phyloP scores from a whole-genome alignment of 2,113 vertebrate species.

The Brachirus orientalis region DNA sequence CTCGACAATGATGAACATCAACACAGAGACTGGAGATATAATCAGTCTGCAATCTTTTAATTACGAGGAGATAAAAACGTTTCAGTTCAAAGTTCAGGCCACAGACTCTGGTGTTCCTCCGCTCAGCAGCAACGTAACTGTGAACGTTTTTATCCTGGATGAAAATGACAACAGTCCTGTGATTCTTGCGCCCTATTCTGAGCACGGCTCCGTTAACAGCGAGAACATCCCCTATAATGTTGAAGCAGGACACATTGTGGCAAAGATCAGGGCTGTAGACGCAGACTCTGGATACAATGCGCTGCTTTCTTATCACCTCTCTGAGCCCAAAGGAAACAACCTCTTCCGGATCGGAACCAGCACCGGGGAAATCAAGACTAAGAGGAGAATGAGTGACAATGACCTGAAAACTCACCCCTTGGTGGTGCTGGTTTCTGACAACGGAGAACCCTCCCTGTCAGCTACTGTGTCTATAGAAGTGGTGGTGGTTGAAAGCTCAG shows the following conservation, averaged over 20 bases:
- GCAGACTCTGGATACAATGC: constrained; percentile 80
- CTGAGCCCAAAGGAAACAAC: constrained; percentile 76
- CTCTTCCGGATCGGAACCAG: constrained; percentile 82
- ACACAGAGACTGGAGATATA: constrained; percentile 66
- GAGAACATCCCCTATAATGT: constrained; percentile 78
- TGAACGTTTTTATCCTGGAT: constrained; percentile 62
- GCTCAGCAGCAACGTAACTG: constrained; percentile 62
- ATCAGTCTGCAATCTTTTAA: constrained; percentile 64
- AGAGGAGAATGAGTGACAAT: constrained; percentile 68
- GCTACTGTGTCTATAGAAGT: constrained; percentile 67
- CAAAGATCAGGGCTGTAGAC: constrained; percentile 84
- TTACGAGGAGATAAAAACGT: constrained; percentile 57
- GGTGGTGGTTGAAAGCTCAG: constrained; percentile 58
- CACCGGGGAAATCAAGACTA: constrained; percentile 82
- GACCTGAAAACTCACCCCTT: constrained; percentile 68
- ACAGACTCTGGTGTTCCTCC: constrained; percentile 66
- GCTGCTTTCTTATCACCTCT: constrained; percentile 78
- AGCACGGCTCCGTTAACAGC: constrained; percentile 58
- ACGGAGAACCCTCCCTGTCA: constrained; percentile 69
- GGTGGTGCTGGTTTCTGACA: constrained; percentile 66
- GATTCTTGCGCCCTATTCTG: constrained; percentile 56
- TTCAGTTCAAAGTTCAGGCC: constrained; percentile 65
- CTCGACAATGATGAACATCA: constrained; percentile 65
- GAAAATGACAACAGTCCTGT: constrained; percentile 61
- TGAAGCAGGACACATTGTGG: constrained; percentile 78